A percentile compares a stretch with the other conserved stretches of the same genome.
These are phyloP conservation scores for Harlomillsia oculata DNA, from an alignment of 1,140 invertebrate genomes.

Conservation along the genomic window DNA sequence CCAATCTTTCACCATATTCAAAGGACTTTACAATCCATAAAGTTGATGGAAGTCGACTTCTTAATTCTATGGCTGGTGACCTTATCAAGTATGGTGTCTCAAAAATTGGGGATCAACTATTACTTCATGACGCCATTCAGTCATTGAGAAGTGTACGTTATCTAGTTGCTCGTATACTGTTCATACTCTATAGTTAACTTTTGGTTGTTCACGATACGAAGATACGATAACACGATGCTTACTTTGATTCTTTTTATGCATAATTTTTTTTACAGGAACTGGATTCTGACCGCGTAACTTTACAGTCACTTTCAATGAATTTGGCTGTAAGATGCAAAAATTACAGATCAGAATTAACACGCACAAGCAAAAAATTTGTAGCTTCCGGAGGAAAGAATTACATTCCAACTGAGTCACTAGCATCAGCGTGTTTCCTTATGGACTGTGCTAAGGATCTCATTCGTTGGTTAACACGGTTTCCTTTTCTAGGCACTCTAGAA, in stretches of 20 bases:
- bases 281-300: slow-evolving; percentile 24
- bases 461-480: slow-evolving; percentile 29
- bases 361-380: slow-evolving; percentile 13
- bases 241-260: neutral
- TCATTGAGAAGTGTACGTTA: slow-evolving; percentile 14
- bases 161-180: too few relatives aligned
- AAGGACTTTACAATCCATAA: slow-evolving; percentile 10
- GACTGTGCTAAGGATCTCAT: slow-evolving; percentile 28
- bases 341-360: slow-evolving; percentile 26
- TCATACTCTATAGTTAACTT: too few relatives aligned
- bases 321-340: slow-evolving; percentile 31
- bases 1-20: slow-evolving; percentile 13
- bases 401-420: slow-evolving; percentile 29
- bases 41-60: slow-evolving; percentile 15
- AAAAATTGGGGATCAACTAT: slow-evolving; percentile 33
- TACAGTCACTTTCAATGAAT: slow-evolving; percentile 26
- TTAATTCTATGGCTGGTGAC: slow-evolving; percentile 31
- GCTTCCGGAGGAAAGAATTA: slow-evolving; percentile 19
- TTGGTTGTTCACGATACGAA: too few relatives aligned
- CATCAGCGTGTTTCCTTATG: slow-evolving; percentile 29
- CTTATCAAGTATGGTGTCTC: slow-evolving; percentile 16
- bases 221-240: too few relatives aligned
- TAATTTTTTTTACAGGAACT: slow-evolving; percentile 20
- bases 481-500: slow-evolving; percentile 27
- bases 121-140: slow-evolving; percentile 30